phyloP scores from a whole-genome alignment of 2,113 vertebrate species.

The Amia ocellicauda region DNA sequence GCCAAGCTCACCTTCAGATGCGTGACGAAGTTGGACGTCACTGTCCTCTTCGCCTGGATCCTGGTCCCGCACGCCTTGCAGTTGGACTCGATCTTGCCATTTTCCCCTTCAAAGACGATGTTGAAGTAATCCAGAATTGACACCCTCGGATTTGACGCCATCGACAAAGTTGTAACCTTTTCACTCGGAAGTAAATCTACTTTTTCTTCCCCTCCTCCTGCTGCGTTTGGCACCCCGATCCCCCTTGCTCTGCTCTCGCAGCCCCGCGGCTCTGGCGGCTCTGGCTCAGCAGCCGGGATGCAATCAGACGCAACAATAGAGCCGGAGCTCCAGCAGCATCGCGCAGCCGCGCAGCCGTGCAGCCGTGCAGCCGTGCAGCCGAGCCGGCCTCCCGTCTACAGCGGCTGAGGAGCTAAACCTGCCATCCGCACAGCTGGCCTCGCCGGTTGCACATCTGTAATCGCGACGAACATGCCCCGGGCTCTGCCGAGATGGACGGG shows the following conservation, averaged over 20 bases:
- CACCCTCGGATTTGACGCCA: conserved; percentile 72
- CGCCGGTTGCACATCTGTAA: conserved; percentile 5
- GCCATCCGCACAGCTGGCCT: not conserved
- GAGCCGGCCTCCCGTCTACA: not conserved
- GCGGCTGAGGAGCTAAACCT: not conserved
- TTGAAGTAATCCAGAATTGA: conserved; percentile 77
- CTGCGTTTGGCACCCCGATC: not conserved
- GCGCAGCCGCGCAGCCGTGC: not conserved
- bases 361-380: not conserved
- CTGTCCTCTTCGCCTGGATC: conserved; percentile 72
- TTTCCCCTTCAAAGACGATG: conserved; percentile 74
- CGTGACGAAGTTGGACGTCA: conserved; percentile 77
- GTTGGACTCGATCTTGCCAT: conserved; percentile 76
- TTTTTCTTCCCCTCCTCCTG: conserved; percentile 4
- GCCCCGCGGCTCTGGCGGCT: not conserved
- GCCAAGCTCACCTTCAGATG: conserved; percentile 64
- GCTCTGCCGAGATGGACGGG: conserved; percentile 31
- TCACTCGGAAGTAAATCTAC: conserved; percentile 30
- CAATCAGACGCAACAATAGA: conserved; percentile 35
- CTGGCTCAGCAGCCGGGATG: conserved; percentile 28
- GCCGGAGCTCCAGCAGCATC: not conserved
- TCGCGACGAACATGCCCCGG: not conserved
- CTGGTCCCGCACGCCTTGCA: conserved; percentile 73
- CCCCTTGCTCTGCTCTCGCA: not conserved
- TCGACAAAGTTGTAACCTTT: conserved; percentile 43